Evolutionary conservation across 2,797 vertebrate species (phyloP), one percentile per base, ranked within the genome.

Genomic region (Acestrorhynchus altus): DNA sequence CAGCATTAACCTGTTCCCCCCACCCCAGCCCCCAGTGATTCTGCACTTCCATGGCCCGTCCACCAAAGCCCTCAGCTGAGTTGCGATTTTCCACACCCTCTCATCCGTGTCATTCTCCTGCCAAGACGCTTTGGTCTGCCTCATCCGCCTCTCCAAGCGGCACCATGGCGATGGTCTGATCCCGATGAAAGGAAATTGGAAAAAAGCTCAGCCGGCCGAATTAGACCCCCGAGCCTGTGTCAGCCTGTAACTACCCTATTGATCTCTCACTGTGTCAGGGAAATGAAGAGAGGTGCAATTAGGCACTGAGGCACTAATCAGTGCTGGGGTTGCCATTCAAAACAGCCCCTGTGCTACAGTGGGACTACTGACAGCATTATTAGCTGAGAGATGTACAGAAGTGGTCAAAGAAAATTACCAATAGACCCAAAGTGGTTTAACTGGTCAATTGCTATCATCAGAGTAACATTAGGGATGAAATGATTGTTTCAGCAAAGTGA

Each of bases 221-320:
- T 65, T 40, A 81, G 60, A 60, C 52, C 56, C 70, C 39, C 28
- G 51, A 65, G 52, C 47, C 42, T 69, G 51, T 75, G 61, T 67
- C 78, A 65, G 39, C 31, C 68, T 64, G 64, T 79, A 76, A 74
- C 67, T 73, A 71, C 71, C 60, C 28, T 82, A 76, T 78, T 72
- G 75, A 80, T 82, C 79, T 72, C 24, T 52, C 44, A 69, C 47
- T 69, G 56, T 81, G 68, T 78, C 75, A 68, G 72, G 65, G 52
- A 81, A 77, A 76, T 76, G 59, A 81, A 74, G 78, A 69, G 18
- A 76, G 39, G 63, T 66, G 72, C 72, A 78, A 72, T 81, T 74
- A 81, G 65, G 52, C 65, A 71, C 61, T 42, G 56, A 81, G 69
- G 44, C 63, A 54, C 60, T 81, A 77, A 78, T 80, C 77, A 81